These are phyloP conservation scores for Erebia palarica DNA, from an alignment of 2,888 invertebrate species.

Conservation along the genomic window DNA sequence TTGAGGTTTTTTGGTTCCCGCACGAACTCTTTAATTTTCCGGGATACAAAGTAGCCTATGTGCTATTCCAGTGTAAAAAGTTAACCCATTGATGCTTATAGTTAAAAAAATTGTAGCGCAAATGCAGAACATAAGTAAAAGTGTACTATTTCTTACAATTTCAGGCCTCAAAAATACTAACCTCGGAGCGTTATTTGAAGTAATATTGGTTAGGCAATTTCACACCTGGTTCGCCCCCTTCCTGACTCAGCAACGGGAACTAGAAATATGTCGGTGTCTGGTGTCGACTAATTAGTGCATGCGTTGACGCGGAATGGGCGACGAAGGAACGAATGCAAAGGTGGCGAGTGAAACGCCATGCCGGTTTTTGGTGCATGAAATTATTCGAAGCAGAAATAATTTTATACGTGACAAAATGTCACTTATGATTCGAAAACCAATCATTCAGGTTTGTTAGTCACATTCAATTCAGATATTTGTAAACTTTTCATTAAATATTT, in stretches of 20 bases:
- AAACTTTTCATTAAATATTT: not conserved
- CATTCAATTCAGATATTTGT: not conserved
- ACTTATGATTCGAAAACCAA: constrained; percentile 6
- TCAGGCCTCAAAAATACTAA: not conserved
- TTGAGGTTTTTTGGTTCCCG: too few species aligned
- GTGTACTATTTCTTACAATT: not conserved
- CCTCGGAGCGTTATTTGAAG: constrained; percentile 34
- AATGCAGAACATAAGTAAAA: not conserved
- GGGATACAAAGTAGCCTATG: too few species aligned
- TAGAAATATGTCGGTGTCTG: constrained; percentile 59
- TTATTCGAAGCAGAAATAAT: constrained; percentile 18
- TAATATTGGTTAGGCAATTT: constrained; percentile 60
- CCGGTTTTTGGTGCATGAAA: constrained; percentile 39
- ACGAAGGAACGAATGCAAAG: constrained; percentile 60
- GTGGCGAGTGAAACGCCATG: constrained; percentile 59
- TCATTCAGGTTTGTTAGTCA: not conserved
- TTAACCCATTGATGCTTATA: not conserved
- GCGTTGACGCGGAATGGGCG: constrained; percentile 74
- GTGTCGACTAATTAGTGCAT: constrained; percentile 75
- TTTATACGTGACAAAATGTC: constrained; percentile 9
- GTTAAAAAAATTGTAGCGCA: not conserved
- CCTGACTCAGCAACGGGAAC: constrained; percentile 67
- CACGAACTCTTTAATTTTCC: too few species aligned
- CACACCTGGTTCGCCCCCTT: constrained; percentile 65
- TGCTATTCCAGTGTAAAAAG: too few species aligned